phyloP scores from a whole-genome alignment of 2,888 invertebrate species.

The Oasisia sp. region DNA sequence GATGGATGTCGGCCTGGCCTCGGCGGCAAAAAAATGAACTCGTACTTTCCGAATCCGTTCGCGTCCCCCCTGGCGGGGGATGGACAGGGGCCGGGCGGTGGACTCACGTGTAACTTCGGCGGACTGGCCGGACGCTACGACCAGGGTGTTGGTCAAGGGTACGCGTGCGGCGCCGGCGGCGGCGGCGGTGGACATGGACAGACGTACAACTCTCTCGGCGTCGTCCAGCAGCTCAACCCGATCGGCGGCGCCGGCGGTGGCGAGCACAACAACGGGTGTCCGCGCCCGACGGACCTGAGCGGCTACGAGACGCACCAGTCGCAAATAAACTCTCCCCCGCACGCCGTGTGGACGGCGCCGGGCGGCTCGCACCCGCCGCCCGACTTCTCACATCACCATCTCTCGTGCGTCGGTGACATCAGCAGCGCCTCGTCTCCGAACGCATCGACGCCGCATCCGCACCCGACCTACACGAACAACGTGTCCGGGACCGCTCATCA shows the following conservation, averaged over 20 bases:
- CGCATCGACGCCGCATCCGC: conserved; percentile 27
- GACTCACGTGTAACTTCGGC: conserved; percentile 30
- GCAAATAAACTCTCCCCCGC: background rate
- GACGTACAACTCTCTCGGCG: conserved; percentile 20
- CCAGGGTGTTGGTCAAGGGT: conserved; percentile 27
- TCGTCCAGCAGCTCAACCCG: conserved; percentile 26
- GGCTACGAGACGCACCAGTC: conserved; percentile 29
- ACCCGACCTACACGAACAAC: conserved; percentile 26
- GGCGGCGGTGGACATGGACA: conserved; percentile 24
- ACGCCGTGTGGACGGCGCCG: conserved; percentile 19
- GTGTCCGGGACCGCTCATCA: conserved; percentile 25
- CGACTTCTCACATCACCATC: conserved; percentile 25
- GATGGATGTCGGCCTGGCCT: conserved; percentile 31
- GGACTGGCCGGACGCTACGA: conserved; percentile 34
- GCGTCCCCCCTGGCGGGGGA: conserved; percentile 33
- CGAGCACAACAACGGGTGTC: conserved; percentile 24
- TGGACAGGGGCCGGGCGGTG: conserved; percentile 27
- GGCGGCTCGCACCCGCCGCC: conserved; percentile 26
- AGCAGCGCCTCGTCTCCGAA: conserved; percentile 18
- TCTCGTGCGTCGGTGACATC: background rate
- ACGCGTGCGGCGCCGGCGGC: conserved; percentile 20
- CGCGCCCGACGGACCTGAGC: conserved; percentile 29
- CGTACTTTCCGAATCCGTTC: conserved; percentile 37
- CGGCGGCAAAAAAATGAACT: conserved; percentile 35
- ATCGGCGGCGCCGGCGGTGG: conserved; percentile 25